Evolutionary conservation across 2,888 invertebrate genomes (phyloP), one percentile per base, ranked within the genome.

Genomic region (Orthosia cruda): DNA sequence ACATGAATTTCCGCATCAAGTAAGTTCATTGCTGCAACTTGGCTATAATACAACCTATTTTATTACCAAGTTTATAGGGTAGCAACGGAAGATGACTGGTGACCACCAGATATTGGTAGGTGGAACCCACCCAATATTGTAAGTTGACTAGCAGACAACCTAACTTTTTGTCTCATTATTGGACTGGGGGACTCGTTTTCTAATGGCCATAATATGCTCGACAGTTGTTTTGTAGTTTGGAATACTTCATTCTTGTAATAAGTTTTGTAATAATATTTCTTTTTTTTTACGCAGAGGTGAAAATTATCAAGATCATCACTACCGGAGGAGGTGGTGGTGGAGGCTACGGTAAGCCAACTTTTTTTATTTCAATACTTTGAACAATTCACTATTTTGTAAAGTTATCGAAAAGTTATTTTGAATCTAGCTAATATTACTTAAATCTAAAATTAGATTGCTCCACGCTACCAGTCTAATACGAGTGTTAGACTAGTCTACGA

Each of bases 261-360:
- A 4, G n/a, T 32, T 40, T 55, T 72, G 16, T 40, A 50, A 13
- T 61, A 26, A 58, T 55, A 40, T 64, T 49, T 52, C 0, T 4
- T 32, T 54, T 75, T n/a, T 13, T 70, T 78, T 86, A 70, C 83
- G 88, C 74, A 87, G 90, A 81, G 87, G 90, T 81, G 80, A 88
- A 87, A 67, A 87, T 87, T 75, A 87, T 87, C 74, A 87, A 87
- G 72, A 85, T 87, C 76, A 87, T 87, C 65, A 74, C 85, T 61
- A 81, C 84, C 49, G 86, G 88, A 63, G 90, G 92, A 70, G 89
- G 92, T 69, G 88, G 90, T 52, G 91, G 93, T 71, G 88, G 91
- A 85, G 89, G 90, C 59, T 88, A 92, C 80, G 92, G 93, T 83
- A 84, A 89, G 87, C 23, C 9, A n/a, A n/a, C 45, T 68, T 64